These are phyloP conservation scores for Erethizon dorsatum DNA, from an alignment of 2,797 vertebrate species.

Conservation along the genomic window DNA sequence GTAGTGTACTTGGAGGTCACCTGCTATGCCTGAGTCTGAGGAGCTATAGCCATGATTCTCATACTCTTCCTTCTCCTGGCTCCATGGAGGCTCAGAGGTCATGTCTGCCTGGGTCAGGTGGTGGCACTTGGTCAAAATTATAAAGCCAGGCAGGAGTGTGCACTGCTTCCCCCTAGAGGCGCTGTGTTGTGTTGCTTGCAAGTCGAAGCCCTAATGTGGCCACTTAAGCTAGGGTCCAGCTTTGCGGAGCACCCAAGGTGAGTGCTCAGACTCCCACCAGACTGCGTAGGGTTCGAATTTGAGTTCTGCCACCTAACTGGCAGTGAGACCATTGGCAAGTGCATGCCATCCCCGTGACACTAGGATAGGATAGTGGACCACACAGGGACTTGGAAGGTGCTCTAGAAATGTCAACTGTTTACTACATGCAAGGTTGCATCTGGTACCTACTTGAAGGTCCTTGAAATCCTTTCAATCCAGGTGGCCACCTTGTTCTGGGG, in stretches of 20 bases:
- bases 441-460: background rate
- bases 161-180: background rate
- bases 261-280: background rate
- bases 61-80: background rate
- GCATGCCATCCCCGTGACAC: background rate
- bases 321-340: background rate
- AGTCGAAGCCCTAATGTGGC: background rate
- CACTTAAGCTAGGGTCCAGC: background rate
- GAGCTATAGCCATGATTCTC: no score
- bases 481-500: background rate
- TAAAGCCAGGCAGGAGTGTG: background rate
- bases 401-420: accelerated
- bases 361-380: no score
- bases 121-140: background rate
- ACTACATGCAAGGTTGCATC: no score
- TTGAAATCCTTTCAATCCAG: background rate
- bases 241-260: accelerated
- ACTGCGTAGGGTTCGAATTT: background rate
- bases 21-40: background rate
- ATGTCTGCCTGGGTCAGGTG: background rate
- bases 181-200: background rate
- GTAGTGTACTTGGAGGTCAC: background rate
- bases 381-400: background rate
- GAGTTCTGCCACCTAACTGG: background rate
- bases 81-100: background rate